Percentiles rank a stretch among this genome's conserved stretches.
Evolutionary conservation across 2,113 vertebrate genomes (phyloP).

Genomic region (Peromyscus leucopus): DNA sequence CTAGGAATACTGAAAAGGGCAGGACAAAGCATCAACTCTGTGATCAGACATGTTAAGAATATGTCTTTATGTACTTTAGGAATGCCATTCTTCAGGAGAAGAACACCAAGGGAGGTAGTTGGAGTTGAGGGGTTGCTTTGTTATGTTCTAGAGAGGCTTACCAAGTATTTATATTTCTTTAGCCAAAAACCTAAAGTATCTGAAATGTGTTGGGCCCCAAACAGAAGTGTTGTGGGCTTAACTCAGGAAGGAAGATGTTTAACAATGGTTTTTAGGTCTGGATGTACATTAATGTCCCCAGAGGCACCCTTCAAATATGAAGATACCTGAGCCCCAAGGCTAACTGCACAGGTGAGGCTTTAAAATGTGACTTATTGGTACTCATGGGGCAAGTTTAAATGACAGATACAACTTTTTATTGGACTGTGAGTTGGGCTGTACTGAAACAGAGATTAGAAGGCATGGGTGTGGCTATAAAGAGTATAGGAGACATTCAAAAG

Average conservation of each 20-base stretch:
- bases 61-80: background rate
- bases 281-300: background rate
- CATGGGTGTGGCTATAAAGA: background rate
- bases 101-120: background rate
- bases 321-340: background rate
- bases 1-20: background rate
- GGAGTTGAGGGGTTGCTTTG: background rate
- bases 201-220: background rate
- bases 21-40: background rate
- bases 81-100: background rate
- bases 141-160: background rate
- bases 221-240: background rate
- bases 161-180: background rate
- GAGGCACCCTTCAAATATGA: background rate
- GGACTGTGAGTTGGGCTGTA: background rate
- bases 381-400: background rate
- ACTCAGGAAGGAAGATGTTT: background rate
- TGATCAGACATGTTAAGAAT: background rate
- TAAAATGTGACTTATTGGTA: background rate
- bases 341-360: background rate
- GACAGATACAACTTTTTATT: background rate
- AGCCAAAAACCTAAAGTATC: background rate
- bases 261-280: background rate
- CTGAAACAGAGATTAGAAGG: background rate
- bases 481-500: background rate